phyloP scores from a whole-genome alignment of 2,113 vertebrate genomes.

The Psittacus erithacus region DNA sequence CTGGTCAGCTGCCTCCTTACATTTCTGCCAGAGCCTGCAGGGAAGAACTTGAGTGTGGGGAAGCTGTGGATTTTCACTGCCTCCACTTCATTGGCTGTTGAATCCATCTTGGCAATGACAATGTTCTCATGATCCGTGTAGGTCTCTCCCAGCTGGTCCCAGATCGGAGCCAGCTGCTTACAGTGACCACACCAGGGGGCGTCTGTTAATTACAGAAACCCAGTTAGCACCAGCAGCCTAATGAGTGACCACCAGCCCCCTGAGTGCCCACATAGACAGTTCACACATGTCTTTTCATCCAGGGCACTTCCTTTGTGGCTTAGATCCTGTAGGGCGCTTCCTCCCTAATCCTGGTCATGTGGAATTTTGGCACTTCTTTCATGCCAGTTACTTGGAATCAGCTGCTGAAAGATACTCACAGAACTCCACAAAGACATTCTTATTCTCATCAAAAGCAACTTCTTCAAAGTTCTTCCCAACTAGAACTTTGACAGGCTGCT shows the following conservation, averaged over 20 bases:
- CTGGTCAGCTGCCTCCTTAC: conserved; percentile 61
- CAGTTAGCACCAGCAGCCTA: not conserved
- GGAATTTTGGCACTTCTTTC: not conserved
- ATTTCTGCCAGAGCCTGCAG: conserved; percentile 83
- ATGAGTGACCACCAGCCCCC: not conserved
- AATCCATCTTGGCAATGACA: conserved; percentile 96
- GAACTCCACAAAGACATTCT: conserved; percentile 97
- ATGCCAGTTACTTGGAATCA: not conserved
- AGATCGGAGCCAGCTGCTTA: conserved; percentile 96
- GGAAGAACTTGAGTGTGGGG: conserved; percentile 97
- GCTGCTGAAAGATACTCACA: conserved; percentile 80
- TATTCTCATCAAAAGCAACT: conserved; percentile 86
- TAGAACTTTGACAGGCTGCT: conserved; percentile 88
- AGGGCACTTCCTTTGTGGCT: no score
- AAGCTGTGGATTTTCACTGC: conserved; percentile 96
- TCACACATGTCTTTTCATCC: not conserved
- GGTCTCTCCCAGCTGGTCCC: conserved; percentile 94
- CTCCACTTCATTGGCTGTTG: conserved; percentile 95
- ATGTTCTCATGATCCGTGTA: conserved; percentile 84
- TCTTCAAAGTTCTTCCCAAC: conserved; percentile 98
- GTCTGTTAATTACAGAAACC: conserved; percentile 74
- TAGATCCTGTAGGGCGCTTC: not conserved
- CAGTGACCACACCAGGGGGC: conserved; percentile 99
- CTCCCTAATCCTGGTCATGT: not conserved
- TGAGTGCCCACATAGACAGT: not conserved